Evolutionary conservation across 2,113 vertebrate genomes (phyloP), one percentile per base, ranked within the genome.

Genomic region (Taxidea taxus): DNA sequence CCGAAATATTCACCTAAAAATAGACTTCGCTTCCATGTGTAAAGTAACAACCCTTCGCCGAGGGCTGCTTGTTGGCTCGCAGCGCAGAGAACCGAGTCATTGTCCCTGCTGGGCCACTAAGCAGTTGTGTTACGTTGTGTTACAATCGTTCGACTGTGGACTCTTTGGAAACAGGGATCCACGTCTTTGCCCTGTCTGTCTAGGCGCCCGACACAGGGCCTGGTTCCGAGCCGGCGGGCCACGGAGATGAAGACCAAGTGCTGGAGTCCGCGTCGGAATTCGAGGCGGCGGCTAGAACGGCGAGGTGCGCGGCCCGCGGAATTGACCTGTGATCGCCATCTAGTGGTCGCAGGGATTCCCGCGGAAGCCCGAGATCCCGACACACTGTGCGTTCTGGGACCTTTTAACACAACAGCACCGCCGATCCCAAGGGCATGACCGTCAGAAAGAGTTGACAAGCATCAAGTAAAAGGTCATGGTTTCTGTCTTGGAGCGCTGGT

Each of bases 261-360:
- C 42, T 77, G 27, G 12, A 1, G 31, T 70, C 13, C 51, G 86
- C 20, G 72, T 47, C 44, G 85, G 29, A 77, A 88, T 88, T 51
- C 16, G 72, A 75, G 39, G 64, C 44, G 31, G 75, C 42, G 27
- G 21, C 39, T 37, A 27, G 44, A n/a, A 78, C 14, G 49, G 49
- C 42, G 10, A 23, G 16, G 37, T 9, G 21, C 58, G 6, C 11
- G 72, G 29, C 12, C 29, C 0, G 18, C 51, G 0, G 14, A 90
- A 39, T 49, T 88, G 85, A 80, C 93, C 51, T 72, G 37, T 25
- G 4, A 34, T 82, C 37, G 74, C 88, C 97, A 96, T 47, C 97
- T 97, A 85, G 70, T 64, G 96, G 88, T 85, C 20, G 11, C 4
- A 58, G 7, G 56, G n/a, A 56, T 95, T 95, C 29, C 29, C 72